Percentiles rank a stretch among this genome's conserved stretches.
Evolutionary conservation across 2,888 invertebrate genomes (phyloP).

Genomic region (Drosophila subsilvestris): DNA sequence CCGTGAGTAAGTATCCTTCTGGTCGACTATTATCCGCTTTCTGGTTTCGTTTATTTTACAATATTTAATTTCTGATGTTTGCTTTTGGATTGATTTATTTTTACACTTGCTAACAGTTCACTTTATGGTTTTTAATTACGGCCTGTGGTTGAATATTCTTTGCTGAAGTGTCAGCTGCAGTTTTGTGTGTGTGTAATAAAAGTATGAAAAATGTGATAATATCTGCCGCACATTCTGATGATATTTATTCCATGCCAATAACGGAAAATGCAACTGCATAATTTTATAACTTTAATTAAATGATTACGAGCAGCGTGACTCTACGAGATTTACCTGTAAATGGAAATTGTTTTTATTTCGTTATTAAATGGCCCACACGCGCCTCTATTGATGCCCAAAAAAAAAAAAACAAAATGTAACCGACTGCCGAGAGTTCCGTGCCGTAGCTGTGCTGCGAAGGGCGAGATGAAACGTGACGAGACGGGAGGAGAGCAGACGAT

Average conservation of each 20-base stretch:
- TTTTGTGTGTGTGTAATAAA: not conserved
- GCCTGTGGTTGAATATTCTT: not conserved
- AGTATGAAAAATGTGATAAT: not conserved
- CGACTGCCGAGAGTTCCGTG: not conserved
- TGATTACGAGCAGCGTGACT: not conserved
- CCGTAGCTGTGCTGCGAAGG: not conserved
- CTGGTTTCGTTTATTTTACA: not conserved
- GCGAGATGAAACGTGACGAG: not conserved
- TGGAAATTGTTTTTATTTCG: not conserved
- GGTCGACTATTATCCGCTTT: not conserved
- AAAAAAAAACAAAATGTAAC: not conserved
- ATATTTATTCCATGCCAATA: not conserved
- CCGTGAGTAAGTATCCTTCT: not conserved
- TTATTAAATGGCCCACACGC: not conserved
- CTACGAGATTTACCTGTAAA: not conserved
- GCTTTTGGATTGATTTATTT: not conserved
- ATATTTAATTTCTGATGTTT: constrained; percentile 3
- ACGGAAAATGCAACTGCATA: not conserved
- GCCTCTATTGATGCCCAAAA: not conserved
- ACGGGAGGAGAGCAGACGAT: not conserved
- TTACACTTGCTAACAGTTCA: constrained; percentile 10
- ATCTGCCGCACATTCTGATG: not conserved
- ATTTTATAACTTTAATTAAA: not conserved
- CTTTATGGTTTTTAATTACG: constrained; percentile 37
- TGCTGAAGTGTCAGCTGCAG: not conserved